Evolutionary conservation across 37 sponge, comb jelly and placozoan genomes (phyloP).

Genomic region (Hexactinellida sp.): DNA sequence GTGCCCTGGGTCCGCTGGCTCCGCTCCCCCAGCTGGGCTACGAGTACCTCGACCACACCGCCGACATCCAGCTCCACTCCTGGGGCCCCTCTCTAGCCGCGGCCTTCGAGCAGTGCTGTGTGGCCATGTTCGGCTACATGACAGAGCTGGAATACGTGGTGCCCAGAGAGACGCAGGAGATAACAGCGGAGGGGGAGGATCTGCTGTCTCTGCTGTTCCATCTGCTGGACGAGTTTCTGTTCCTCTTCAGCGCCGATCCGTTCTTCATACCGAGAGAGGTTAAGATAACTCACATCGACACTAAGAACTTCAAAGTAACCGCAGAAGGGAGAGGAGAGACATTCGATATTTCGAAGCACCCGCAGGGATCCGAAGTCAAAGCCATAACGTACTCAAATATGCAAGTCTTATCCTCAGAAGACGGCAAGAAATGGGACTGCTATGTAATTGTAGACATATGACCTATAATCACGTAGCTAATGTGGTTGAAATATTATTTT

Average conservation of each 20-base stretch:
- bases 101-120: slow-evolving; percentile 75
- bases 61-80: slow-evolving; percentile 62
- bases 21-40: not conserved
- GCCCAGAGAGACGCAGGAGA: slow-evolving; percentile 27
- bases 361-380: slow-evolving; percentile 97
- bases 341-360: slow-evolving; percentile 83
- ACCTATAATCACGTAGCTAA: too few relatives aligned
- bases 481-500: too few relatives aligned
- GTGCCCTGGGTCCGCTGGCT: not conserved
- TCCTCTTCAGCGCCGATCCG: slow-evolving; percentile 86
- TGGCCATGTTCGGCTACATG: slow-evolving; percentile 91
- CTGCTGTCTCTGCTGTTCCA: slow-evolving; percentile 78
- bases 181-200: slow-evolving; percentile 71
- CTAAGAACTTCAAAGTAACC: slow-evolving; percentile 58
- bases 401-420: slow-evolving; percentile 52
- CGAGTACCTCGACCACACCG: slow-evolving; percentile 69
- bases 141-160: slow-evolving; percentile 68
- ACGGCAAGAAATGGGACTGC: slow-evolving; percentile 46
- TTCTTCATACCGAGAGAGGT: slow-evolving; percentile 81
- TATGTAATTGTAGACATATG: slow-evolving; percentile 93
- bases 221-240: slow-evolving; percentile 87
- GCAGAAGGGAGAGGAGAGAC: slow-evolving; percentile 81
- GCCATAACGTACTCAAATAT: slow-evolving; percentile 97
- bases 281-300: slow-evolving; percentile 77
- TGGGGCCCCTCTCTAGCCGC: slow-evolving; percentile 62